Conservation (phyloP, 2,113 vertebrate species). For the Circaetus cinerascens region DNA sequence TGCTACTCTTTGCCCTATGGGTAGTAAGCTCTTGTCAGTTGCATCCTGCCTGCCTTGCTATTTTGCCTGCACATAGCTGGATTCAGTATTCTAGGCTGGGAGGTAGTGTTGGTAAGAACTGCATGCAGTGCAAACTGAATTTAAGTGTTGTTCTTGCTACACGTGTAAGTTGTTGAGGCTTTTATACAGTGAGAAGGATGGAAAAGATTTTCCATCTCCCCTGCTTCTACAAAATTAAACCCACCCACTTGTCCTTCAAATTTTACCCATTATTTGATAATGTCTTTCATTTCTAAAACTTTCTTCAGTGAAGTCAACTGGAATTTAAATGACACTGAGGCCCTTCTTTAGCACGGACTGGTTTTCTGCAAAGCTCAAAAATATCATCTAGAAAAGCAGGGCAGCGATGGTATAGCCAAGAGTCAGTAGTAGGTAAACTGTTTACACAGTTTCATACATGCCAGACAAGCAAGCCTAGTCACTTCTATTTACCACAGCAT, state of each 20-base stretch:
- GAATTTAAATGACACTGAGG: not conserved
- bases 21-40: fast-evolving
- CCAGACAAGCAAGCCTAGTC: not conserved
- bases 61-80: not conserved
- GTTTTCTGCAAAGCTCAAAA: not conserved
- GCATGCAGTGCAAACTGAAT: not conserved
- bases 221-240: not conserved
- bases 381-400: not conserved
- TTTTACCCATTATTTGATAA: not conserved
- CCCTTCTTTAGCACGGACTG: not conserved
- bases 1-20: not conserved
- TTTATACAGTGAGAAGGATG: not conserved
- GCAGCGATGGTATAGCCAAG: not conserved
- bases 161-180: not conserved
- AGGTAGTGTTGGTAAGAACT: not conserved
- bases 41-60: not conserved
- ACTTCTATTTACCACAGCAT: not conserved
- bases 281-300: not conserved
- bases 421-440: not conserved
- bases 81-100: not conserved
- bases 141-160: not conserved
- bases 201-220: not conserved
- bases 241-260: not conserved
- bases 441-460: not conserved
- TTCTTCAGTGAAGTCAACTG: not conserved